Base-by-base conservation (phyloP, 2,113 vertebrate species). In the Aspiorhynchus laticeps region DNA sequence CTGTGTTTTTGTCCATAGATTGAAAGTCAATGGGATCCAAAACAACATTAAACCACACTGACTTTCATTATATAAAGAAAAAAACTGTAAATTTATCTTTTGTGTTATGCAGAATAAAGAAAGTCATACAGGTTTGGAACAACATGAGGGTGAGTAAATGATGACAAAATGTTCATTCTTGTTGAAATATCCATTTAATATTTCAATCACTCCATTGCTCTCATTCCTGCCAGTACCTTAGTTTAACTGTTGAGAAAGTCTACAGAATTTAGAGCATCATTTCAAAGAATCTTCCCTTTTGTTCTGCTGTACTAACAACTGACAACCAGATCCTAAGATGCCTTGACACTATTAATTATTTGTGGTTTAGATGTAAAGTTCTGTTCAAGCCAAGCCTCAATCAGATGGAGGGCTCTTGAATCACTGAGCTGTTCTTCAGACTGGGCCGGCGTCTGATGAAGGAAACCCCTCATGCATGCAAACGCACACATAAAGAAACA, bases 321-420 rank as follows among this genome's bases (percentile, higher is more conserved):
- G 86, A 61, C 59, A 85, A 53, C 38, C 65, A 7, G 24, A 19
- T 73, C 51, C 38, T 74, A 63, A 85, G 84, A 88, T 85, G 80
- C 69, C 61, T 82, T 65, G 83, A 69, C 56, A 87, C 46, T 80
- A 83, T 59, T 87, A 86, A 67, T 88, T 90, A 87, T 87, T 87
- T 88, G 87, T 80, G 86, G 59, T 90, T 89, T 89, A 65, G 80
- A 86, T 82, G 85, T 78, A 59, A 82, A 19, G 84, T 41, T 38
- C 63, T 51, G 59, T 74, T 51, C 77, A 36, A 51, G 41, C 76
- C 83, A 59, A 77, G 81, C 67, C 87, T 83, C 90, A 91, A 90
- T 91, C 90, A 91, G 82, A 61, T 51, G 48, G 75, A 91, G 87
- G 65, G 85, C 88, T 81, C 90, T 91, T 85, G 87, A 91, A 91